Evolutionary conservation across 2,797 vertebrate species (phyloP).

Genomic region (Syncerus caffer): DNA sequence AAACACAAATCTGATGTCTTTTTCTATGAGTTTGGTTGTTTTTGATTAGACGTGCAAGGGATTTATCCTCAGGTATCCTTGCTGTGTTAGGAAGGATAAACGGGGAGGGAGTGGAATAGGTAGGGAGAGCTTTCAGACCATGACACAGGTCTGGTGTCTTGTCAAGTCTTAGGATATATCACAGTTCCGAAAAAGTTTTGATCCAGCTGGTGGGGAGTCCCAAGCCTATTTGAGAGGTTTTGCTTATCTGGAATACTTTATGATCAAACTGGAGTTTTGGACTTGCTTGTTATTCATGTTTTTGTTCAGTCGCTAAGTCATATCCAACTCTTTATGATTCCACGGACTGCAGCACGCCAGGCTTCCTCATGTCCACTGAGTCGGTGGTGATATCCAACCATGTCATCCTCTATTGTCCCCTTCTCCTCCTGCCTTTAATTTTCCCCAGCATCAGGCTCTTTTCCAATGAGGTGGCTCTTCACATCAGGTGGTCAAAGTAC

Average conservation of each 20-base stretch:
- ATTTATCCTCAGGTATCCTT: neutral
- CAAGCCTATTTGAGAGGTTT: neutral
- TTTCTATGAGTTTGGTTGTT: neutral
- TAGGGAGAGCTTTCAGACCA: neutral
- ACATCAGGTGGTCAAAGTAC: neutral
- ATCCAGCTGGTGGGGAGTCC: neutral
- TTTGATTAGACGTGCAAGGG: neutral
- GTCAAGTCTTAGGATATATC: neutral
- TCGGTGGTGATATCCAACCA: neutral
- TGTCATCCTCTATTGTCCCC: neutral
- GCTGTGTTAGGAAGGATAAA: neutral
- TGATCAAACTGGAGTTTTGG: neutral
- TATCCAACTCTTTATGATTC: neutral
- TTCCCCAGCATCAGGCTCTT: neutral
- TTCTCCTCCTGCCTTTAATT: neutral
- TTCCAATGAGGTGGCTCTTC: neutral
- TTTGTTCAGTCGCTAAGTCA: neutral
- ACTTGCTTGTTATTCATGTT: neutral
- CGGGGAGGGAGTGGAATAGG: neutral
- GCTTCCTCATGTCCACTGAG: neutral
- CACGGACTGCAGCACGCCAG: neutral
- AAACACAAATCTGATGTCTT: neutral
- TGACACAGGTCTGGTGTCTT: neutral
- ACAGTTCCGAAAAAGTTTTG: neutral
- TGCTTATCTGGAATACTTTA: neutral